Percentiles rank a stretch among this genome's conserved stretches.
Evolutionary conservation across 2,888 invertebrate species (phyloP).

Genomic region (Celastrina argiolus): DNA sequence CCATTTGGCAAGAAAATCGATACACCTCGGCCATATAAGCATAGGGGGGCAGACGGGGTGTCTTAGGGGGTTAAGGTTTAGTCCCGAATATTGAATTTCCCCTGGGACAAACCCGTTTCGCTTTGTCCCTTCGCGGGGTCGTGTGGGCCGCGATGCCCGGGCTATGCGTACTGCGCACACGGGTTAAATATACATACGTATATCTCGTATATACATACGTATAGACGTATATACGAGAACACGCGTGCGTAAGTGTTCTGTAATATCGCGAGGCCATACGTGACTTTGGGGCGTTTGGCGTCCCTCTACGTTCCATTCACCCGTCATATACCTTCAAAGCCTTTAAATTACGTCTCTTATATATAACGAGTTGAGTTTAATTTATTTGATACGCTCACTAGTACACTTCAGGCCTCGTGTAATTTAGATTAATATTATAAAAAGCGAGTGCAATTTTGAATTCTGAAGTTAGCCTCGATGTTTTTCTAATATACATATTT

Average conservation of each 20-base stretch:
- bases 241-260: constrained; percentile 72
- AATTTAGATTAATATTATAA: neutral
- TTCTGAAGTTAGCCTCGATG: neutral
- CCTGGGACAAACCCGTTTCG: constrained; percentile 79
- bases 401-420: neutral
- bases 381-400: constrained; percentile 12
- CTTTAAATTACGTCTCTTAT: constrained; percentile 73
- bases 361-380: constrained; percentile 38
- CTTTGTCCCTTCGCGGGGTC: constrained; percentile 77
- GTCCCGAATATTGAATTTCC: constrained; percentile 80
- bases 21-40: constrained; percentile 79
- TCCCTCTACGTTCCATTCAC: constrained; percentile 47
- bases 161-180: constrained; percentile 42
- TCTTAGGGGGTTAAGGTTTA: constrained; percentile 78
- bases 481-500: neutral
- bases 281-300: constrained; percentile 65
- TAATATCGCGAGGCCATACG: constrained; percentile 74
- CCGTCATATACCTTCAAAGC: constrained; percentile 57
- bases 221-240: constrained; percentile 36
- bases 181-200: constrained; percentile 36
- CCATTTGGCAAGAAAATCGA: constrained; percentile 78
- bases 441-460: neutral
- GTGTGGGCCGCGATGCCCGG: constrained; percentile 75
- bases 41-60: constrained; percentile 75
- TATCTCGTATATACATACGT: constrained; percentile 38